Evolutionary conservation across 1,140 invertebrate species (phyloP).

Genomic region (Drosophila bocqueti): DNA sequence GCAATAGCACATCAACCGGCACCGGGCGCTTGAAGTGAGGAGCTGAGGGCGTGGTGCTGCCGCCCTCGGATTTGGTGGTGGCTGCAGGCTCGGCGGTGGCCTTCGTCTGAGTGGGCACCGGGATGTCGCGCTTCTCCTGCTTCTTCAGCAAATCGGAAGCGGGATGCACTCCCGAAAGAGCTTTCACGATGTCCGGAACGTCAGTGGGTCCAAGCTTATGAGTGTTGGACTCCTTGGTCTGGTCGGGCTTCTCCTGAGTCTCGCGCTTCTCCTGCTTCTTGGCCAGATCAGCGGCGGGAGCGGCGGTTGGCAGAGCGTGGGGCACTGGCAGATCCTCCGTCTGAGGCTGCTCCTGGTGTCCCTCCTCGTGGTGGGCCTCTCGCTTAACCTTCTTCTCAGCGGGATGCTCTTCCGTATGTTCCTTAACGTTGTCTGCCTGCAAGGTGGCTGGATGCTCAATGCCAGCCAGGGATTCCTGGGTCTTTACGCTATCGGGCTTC

Average conservation of each 20-base stretch:
- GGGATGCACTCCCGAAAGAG: not conserved
- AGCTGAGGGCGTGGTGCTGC: slow-evolving; percentile 17
- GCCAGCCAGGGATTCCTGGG: slow-evolving; percentile 13
- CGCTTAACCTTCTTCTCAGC: not conserved
- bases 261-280: slow-evolving; percentile 32
- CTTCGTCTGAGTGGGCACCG: slow-evolving; percentile 62
- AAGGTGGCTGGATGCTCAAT: not conserved
- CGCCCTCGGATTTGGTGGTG: slow-evolving; percentile 16
- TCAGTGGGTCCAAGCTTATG: not conserved
- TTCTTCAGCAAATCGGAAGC: slow-evolving; percentile 7
- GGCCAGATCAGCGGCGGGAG: not conserved
- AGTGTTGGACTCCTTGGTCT: slow-evolving; percentile 2
- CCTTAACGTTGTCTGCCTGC: not conserved
- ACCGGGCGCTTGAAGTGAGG: slow-evolving; percentile 57
- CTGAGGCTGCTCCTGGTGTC: slow-evolving; percentile 12
- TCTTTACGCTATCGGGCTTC: slow-evolving; percentile 26
- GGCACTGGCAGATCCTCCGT: not conserved
- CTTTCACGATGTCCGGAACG: not conserved
- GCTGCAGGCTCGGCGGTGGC: slow-evolving; percentile 7
- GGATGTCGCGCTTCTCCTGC: slow-evolving; percentile 59
- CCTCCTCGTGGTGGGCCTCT: slow-evolving; percentile 17
- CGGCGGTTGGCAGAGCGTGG: not conserved
- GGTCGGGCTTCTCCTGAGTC: slow-evolving; percentile 23
- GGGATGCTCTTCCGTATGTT: not conserved
- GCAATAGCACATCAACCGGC: slow-evolving; percentile 59